A percentile compares a stretch with the other conserved stretches of the same genome.
phyloP scores from a whole-genome alignment of 2,888 invertebrate genomes.

The Eristalis intricaria region DNA sequence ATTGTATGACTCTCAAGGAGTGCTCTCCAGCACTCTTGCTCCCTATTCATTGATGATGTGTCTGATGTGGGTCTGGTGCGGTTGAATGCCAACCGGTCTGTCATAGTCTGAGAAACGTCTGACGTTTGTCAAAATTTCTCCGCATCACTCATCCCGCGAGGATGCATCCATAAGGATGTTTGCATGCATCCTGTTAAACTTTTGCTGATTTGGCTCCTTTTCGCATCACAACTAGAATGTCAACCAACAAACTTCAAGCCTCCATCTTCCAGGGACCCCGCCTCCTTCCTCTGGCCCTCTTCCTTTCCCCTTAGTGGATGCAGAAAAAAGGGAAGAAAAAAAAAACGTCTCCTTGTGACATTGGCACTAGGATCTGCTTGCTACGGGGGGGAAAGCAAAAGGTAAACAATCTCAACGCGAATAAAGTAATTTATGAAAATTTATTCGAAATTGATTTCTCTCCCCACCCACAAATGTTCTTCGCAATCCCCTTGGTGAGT shows the following conservation, averaged over 20 bases:
- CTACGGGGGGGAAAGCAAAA: constrained; percentile 35
- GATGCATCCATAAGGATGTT: background rate
- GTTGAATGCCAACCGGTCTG: background rate
- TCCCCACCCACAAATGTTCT: constrained; percentile 7
- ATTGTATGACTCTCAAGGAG: constrained; percentile 16
- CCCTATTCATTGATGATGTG: background rate
- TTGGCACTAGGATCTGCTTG: constrained; percentile 33
- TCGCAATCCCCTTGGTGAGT: constrained; percentile 13
- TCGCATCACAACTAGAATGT: constrained; percentile 37
- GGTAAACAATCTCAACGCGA: constrained; percentile 69
- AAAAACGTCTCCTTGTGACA: constrained; percentile 33
- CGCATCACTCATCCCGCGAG: background rate
- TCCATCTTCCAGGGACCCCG: background rate
- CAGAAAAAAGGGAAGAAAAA: background rate
- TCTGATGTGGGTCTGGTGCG: background rate
- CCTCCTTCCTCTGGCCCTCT: background rate
- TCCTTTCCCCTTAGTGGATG: background rate
- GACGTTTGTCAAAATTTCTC: background rate
- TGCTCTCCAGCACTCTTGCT: background rate
- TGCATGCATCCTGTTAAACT: constrained; percentile 13
- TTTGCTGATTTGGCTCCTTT: constrained; percentile 66
- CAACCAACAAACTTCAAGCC: constrained; percentile 55
- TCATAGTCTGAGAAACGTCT: background rate
- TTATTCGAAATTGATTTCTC: constrained; percentile 69
- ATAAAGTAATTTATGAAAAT: constrained; percentile 71